Evolutionary conservation across 2,113 vertebrate species (phyloP).

Genomic region (Pseudorhombus dupliciocellatus): DNA sequence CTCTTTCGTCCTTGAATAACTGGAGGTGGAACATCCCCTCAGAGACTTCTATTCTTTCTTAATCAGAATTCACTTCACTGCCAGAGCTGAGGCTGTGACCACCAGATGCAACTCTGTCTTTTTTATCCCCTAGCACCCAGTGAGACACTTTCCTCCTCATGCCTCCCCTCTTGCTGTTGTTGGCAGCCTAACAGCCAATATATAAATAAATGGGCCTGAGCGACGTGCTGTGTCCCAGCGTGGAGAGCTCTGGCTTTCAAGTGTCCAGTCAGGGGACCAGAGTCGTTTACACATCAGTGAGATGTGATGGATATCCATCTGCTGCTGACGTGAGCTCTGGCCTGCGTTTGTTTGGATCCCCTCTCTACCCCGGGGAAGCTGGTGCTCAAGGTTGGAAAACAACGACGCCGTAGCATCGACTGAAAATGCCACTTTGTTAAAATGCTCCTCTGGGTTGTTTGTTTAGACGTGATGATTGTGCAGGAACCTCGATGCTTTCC

Average conservation of each 20-base stretch:
- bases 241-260: slow-evolving; percentile 52
- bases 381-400: slow-evolving; percentile 4
- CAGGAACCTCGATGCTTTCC: slow-evolving; percentile 57
- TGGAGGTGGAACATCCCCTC: background rate
- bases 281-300: slow-evolving; percentile 14
- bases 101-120: slow-evolving; percentile 37
- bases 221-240: slow-evolving; percentile 53
- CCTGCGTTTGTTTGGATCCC: slow-evolving; percentile 21
- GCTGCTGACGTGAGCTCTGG: slow-evolving; percentile 25
- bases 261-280: slow-evolving; percentile 33
- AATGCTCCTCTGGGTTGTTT: slow-evolving; percentile 42
- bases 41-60: slow-evolving; percentile 43
- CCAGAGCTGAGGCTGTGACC: slow-evolving; percentile 32
- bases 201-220: slow-evolving; percentile 56
- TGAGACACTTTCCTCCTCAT: slow-evolving; percentile 35
- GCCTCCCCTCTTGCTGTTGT: slow-evolving; percentile 59
- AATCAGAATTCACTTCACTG: slow-evolving; percentile 67
- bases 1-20: slow-evolving; percentile 4
- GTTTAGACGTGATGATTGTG: slow-evolving; percentile 60
- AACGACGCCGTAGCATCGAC: slow-evolving; percentile 31
- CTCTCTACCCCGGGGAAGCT: slow-evolving; percentile 5
- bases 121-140: slow-evolving; percentile 38
- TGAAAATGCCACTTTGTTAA: slow-evolving; percentile 39
- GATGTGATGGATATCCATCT: slow-evolving; percentile 49
- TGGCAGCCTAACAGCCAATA: slow-evolving; percentile 57